Evolutionary conservation across 2,797 vertebrate species (phyloP), one percentile per base, ranked within the genome.

Genomic region (Luscinia megarhynchos): DNA sequence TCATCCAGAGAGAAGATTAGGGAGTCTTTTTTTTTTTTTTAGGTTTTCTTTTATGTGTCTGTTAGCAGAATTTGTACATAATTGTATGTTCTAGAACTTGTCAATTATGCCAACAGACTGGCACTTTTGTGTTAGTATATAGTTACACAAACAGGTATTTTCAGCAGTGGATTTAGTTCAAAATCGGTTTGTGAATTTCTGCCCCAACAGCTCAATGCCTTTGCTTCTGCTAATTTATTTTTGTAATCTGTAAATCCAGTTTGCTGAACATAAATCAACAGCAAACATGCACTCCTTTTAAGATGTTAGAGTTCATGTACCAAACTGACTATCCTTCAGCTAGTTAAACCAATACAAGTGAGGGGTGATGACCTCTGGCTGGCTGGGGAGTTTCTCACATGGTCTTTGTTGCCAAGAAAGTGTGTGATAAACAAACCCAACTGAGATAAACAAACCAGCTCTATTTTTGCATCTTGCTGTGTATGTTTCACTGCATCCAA

Each of bases 341-440:
- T 48, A 21, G 48, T 79, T 72, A 81, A 83, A 53, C 24, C 69
- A 43, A 12, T 69, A 38, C 20, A 73, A 55, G 45, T 0, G 1
- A 82, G 69, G 40, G 55, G 9, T 58, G 51, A 57, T 91, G 88
- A 88, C 76, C 55, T 84, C n/a, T 91, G 74, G 51, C 79, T 90
- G 86, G 62, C 85, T 86, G 23, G 57, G 19, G 54, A 87, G 36
- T 45, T 66, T 84, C 69, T 96, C 85, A 91, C 51, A 2, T 81
- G 73, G 40, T 90, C 48, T 79, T 91, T 69, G 84, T 91, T 95
- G 87, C 90, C 83, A 88, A 69, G 76, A 84, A 84, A 76, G 66
- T 16, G 87, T 81, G 23, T 90, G 13, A 90, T 78, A 84, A 90
- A 90, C 80, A 84, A 84, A 78, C 73, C n/a, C 12, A 78, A 22